These are phyloP conservation scores for Halcyon leucocephala DNA, from an alignment of 2,797 vertebrate species.

Conservation along the genomic window DNA sequence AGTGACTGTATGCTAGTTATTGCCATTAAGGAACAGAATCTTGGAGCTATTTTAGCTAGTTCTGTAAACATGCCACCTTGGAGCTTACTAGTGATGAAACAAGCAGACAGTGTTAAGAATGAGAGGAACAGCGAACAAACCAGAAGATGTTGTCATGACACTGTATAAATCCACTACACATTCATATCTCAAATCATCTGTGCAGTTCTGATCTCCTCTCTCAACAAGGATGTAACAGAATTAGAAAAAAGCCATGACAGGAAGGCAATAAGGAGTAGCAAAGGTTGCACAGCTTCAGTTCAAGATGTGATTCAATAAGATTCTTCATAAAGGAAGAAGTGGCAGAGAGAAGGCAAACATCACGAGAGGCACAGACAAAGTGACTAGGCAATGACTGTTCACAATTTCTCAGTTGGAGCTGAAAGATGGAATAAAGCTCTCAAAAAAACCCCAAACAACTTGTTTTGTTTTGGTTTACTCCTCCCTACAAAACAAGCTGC, in stretches of 20 bases:
- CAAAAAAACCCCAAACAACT: too few relatives aligned
- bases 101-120: neutral
- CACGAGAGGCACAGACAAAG: neutral
- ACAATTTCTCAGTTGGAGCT: neutral
- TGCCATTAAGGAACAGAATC: neutral
- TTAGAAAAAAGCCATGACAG: neutral
- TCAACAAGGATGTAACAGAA: neutral
- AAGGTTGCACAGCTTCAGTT: neutral
- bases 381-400: neutral
- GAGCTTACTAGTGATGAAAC: neutral
- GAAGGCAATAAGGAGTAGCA: neutral
- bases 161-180: neutral
- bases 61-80: neutral
- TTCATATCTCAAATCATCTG: neutral
- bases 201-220: neutral
- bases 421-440: neutral
- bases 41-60: neutral
- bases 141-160: neutral
- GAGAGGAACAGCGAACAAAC: neutral
- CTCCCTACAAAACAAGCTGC: neutral
- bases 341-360: neutral
- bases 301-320: neutral
- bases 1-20: neutral
- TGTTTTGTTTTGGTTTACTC: too few relatives aligned
- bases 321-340: neutral